These are phyloP conservation scores for Perodicticus potto DNA, from an alignment of 2,797 vertebrate species.

Conservation along the genomic window DNA sequence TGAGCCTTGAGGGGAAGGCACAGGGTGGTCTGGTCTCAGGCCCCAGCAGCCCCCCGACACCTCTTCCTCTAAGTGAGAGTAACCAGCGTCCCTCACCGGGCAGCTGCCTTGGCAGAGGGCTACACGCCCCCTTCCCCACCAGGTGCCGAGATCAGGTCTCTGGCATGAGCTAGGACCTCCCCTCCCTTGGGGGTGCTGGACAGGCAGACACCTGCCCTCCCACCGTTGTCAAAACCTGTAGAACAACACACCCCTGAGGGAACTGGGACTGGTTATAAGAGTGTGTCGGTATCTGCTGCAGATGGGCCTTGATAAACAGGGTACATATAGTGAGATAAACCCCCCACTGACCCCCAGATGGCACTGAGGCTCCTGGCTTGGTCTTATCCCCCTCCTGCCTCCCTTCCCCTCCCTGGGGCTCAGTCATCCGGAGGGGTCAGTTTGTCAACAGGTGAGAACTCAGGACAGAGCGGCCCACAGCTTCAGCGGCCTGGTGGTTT, in stretches of 20 bases:
- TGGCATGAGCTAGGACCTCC: background rate
- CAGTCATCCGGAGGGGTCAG: background rate
- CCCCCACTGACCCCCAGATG: fast-evolving
- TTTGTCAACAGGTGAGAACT: background rate
- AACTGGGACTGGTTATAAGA: fast-evolving
- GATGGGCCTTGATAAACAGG: no score
- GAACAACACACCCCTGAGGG: fast-evolving
- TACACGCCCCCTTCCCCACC: background rate
- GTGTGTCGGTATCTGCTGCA: no score
- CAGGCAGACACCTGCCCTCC: fast-evolving
- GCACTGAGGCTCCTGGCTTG: fast-evolving
- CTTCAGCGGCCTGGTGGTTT: background rate
- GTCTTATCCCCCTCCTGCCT: no score
- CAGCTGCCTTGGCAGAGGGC: background rate
- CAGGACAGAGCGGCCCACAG: background rate
- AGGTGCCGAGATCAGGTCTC: no score
- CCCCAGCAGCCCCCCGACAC: background rate
- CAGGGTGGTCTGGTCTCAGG: background rate
- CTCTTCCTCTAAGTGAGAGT: background rate
- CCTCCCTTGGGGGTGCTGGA: fast-evolving
- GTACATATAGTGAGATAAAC: fast-evolving
- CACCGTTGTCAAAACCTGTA: background rate
- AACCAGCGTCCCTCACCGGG: background rate
- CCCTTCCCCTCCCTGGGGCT: no score
- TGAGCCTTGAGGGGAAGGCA: background rate